Evolutionary conservation across 2,113 vertebrate genomes (phyloP).

Genomic region (Siniperca knerii): DNA sequence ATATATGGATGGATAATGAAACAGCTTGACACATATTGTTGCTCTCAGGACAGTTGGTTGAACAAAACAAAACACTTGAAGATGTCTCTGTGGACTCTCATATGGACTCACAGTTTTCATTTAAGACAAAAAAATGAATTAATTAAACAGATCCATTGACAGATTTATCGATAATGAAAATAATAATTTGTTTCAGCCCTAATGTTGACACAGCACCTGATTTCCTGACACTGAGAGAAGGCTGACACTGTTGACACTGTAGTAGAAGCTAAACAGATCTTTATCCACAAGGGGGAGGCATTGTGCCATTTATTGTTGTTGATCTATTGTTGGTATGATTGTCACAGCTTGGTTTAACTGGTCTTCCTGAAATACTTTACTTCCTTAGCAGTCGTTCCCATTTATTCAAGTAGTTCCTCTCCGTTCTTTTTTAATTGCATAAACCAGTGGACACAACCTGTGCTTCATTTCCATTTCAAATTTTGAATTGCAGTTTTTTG

Average conservation of each 20-base stretch:
- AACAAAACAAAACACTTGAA: background rate
- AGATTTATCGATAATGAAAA: background rate
- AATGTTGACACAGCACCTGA: background rate
- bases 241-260: background rate
- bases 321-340: too few relatives aligned
- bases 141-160: background rate
- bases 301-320: background rate
- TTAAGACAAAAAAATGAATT: background rate
- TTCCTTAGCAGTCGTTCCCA: background rate
- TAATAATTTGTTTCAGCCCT: background rate
- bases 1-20: too few relatives aligned
- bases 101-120: background rate
- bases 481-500: background rate
- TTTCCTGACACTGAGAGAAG: background rate
- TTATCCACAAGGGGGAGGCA: slow-evolving; percentile 3
- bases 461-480: background rate
- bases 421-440: background rate
- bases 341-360: background rate
- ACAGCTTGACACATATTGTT: too few relatives aligned
- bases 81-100: background rate
- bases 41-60: background rate
- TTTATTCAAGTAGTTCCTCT: background rate
- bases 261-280: background rate
- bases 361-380: background rate
- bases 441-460: background rate